Evolutionary conservation across 1,140 invertebrate genomes (phyloP), one percentile per base, ranked within the genome.

Genomic region (Zaprionus africanus): DNA sequence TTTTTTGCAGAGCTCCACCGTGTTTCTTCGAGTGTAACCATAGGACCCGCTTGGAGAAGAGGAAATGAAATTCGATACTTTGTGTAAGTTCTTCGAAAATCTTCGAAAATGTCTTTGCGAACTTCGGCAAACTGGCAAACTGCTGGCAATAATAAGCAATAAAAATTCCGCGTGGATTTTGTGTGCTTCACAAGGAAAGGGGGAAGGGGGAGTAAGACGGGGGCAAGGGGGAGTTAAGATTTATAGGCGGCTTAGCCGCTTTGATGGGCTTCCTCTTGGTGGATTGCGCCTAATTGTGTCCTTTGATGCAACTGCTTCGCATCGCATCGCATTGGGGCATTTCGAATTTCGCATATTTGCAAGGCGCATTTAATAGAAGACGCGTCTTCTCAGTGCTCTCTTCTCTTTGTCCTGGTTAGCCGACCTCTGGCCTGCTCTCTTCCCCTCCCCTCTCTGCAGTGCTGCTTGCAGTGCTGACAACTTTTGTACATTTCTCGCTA

Each of bases 11-110:
- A 5, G 0, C 19, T 6, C 7, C 19, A 1, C 0, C 1, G 11
- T 5, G 2, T 51, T 51, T 51, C 46, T 51, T 22, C 22, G 19
- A 51, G 46, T 51, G 46, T 51, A 51, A 22, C 19, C 17, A 22
- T 22, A 22, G 46, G 19, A 12, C 19, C 46, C 19, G 17, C 19
- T 34, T 46, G 22, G 81, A 70, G 66, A 76, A 90, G 90, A 91
- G 90, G 90, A 91, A 91, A 91, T 91, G 90, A 91, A 91, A 91
- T 80, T 84, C 81, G 85, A 91, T 90, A 91, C 90, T 91, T 91
- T 91, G 59, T 82, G 82, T 54, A 63, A 31, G 31, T 60, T 67
- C 64, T 74, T 58, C 57, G 51, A 74, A 46, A 74, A 68, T 54
- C 62, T 76, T 74, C 69, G 69, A 85, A 46, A 84, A 70, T 85